Evolutionary conservation across 2,113 vertebrate species (phyloP).

Genomic region (Nothocercus nigrocapillus): DNA sequence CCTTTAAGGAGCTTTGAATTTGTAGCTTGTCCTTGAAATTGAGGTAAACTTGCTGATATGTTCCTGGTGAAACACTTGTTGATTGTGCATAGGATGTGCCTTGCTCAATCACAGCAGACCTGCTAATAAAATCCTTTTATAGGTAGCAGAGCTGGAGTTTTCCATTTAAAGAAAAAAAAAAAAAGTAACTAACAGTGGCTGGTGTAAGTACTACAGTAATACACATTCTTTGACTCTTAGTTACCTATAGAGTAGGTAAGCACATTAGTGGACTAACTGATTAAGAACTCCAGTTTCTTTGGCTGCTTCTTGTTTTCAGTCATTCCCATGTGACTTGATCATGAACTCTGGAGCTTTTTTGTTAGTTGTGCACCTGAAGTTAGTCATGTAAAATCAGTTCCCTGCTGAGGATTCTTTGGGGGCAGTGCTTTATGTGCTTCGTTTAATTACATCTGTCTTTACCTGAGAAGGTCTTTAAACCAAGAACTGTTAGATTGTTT

Average conservation of each 20-base stretch:
- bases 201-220: no score
- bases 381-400: not conserved
- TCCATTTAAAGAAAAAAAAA: not conserved
- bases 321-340: not conserved
- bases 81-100: not conserved
- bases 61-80: not conserved
- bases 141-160: not conserved
- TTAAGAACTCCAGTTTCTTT: not conserved
- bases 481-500: not conserved
- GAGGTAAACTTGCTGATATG: not conserved
- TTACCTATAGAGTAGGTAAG: not conserved
- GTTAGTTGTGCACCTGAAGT: not conserved
- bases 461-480: not conserved
- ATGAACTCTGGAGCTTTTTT: not conserved
- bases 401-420: not conserved
- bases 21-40: not conserved
- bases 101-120: not conserved
- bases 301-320: not conserved
- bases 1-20: not conserved
- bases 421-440: not conserved
- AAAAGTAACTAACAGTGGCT: not conserved
- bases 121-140: not conserved
- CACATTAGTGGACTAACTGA: not conserved
- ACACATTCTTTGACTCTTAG: not conserved
- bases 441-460: not conserved